Conservation (phyloP, 92 coral and sea anemone species). For the Galaxea fascicularis region DNA sequence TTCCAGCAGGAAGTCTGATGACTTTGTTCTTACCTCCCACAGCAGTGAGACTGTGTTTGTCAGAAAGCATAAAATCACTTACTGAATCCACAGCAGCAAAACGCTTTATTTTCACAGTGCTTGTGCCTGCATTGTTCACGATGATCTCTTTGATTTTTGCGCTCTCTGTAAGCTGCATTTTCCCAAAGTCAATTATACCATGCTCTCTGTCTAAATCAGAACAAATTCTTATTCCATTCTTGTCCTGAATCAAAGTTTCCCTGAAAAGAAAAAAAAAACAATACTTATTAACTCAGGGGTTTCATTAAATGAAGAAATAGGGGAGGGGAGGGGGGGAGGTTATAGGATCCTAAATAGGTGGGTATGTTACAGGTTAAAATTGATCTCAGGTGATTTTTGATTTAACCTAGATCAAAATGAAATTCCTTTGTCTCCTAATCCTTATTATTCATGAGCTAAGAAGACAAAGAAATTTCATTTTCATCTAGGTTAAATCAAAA, state of each 20-base stretch:
- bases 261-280: slow-evolving; percentile 25
- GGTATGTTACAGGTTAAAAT: too few species aligned
- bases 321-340: too few species aligned
- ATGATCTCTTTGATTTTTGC: slow-evolving; percentile 68
- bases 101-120: slow-evolving; percentile 62
- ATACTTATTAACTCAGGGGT: neutral
- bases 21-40: slow-evolving; percentile 41
- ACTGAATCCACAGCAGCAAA: slow-evolving; percentile 67
- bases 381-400: too few species aligned
- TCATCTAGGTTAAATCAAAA: too few species aligned
- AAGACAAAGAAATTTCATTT: too few species aligned
- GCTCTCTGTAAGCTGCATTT: slow-evolving; percentile 62
- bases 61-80: slow-evolving; percentile 63
- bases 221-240: slow-evolving; percentile 60
- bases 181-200: slow-evolving; percentile 77
- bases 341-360: neutral
- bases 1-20: slow-evolving; percentile 53
- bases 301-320: neutral
- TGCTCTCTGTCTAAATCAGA: slow-evolving; percentile 66
- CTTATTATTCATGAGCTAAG: too few species aligned
- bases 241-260: slow-evolving; percentile 60
- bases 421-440: too few species aligned
- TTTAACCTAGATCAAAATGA: too few species aligned
- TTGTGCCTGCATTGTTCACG: slow-evolving; percentile 53
- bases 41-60: slow-evolving; percentile 62